These are phyloP conservation scores for Liposcelis brunnea DNA, from an alignment of 2,888 invertebrate species.

Conservation along the genomic window DNA sequence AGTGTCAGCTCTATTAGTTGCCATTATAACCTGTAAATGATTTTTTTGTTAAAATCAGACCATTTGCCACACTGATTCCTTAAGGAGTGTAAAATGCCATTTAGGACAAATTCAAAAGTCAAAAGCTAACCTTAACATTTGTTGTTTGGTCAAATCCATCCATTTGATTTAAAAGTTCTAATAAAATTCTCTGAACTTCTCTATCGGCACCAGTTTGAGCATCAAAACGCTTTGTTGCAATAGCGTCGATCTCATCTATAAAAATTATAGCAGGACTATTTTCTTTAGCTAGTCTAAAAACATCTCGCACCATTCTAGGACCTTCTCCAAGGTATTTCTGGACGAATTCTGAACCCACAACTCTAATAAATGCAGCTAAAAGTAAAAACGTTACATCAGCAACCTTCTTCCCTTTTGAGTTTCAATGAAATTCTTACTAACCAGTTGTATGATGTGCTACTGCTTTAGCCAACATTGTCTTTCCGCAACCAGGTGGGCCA, in stretches of 20 bases:
- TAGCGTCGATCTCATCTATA: conserved; percentile 99
- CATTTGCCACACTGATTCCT: too few species aligned
- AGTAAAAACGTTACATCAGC: conserved; percentile 15
- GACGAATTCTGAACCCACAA: conserved; percentile 98
- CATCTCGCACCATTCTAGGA: conserved; percentile 97
- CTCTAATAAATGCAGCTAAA: conserved; percentile 92
- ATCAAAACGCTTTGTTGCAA: conserved; percentile 97
- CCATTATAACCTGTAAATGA: conserved; percentile 31
- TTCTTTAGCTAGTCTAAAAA: conserved; percentile 96
- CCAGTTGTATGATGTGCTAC: conserved; percentile 96
- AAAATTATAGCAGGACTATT: conserved; percentile 99
- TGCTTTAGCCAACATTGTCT: conserved; percentile 98
- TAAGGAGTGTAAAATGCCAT: too few species aligned
- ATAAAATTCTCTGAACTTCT: conserved; percentile 92
- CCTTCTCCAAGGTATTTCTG: conserved; percentile 99
- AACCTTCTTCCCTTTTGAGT: conserved; percentile 1
- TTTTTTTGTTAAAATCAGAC: neutral
- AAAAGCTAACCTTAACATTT: conserved; percentile 72
- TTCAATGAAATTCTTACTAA: conserved; percentile 21
- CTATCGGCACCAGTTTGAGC: conserved; percentile 97
- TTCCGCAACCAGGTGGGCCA: conserved; percentile 98
- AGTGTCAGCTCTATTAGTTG: conserved; percentile 71
- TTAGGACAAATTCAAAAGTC: too few species aligned
- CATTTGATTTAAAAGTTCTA: conserved; percentile 98
- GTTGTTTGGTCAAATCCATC: conserved; percentile 99